Evolutionary conservation across 2,113 vertebrate species (phyloP), one percentile per base, ranked within the genome.

Genomic region (Amblyopsis rosae): DNA sequence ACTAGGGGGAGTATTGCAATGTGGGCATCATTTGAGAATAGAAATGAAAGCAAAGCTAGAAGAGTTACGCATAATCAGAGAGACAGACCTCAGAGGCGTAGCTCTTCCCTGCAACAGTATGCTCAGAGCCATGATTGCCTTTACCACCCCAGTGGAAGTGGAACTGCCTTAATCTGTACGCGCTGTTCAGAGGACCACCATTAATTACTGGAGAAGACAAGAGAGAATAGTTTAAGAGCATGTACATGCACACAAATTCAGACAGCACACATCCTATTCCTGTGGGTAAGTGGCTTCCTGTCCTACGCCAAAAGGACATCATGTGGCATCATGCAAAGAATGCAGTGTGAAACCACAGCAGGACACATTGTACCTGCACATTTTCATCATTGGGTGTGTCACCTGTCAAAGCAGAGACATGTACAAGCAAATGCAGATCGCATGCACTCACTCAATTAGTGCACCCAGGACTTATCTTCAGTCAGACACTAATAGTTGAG

Each of bases 81-180:
- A 65, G 35, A 65, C 83, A 90, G 79, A 97, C 97, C 95, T 98
- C 96, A 7, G 94, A 96, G 15, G 93, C 93, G 63, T 94, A 98
- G 19, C 93, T 89, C 50, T 91, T 94, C 76, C 96, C 96, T 4
- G 89, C 91, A 71, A 99, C 85, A 0, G 94, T 98, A 73, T 98
- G 98, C 83, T 99, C 98, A 0, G 97, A 98, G 53, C 98, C 98
- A 45, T 90, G 80, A 16, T 90, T 90, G 35, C 88, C 92, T 57
- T 94, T 97, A 72, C 89, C 92, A 0, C 96, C 97, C 97, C 97
- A 99, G 85, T 99, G 97, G 80, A 99, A 99, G 75, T 99, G 97
- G 78, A 98, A 95, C 87, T 99, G 98, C 84, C 94, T 99, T 67
- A 99, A 93, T 55, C 95, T 92, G 76, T 98, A 98, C 3, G 94